Conservation (phyloP, 1,140 invertebrate genomes). For the Drosophila ambigua region DNA sequence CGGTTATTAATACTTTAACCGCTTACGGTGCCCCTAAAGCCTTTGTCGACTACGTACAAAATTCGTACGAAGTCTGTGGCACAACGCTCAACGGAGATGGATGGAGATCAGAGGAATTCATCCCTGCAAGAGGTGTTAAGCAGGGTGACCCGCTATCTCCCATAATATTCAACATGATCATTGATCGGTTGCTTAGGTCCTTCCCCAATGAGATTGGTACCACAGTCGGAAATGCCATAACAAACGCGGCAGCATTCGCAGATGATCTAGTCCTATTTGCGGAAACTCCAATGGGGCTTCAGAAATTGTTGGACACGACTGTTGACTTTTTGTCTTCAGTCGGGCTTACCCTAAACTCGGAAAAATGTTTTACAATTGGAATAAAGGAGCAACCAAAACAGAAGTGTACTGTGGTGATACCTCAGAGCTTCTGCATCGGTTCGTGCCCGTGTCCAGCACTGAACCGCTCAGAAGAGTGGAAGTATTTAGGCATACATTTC, state of each 20-base stretch:
- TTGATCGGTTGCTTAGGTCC: conserved; percentile 22
- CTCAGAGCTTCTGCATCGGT: too few relatives aligned
- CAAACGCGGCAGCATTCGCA: conserved; percentile 21
- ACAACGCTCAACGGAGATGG: conserved; percentile 12
- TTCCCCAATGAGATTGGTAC: conserved; percentile 10
- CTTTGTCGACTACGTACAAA: conserved; percentile 26
- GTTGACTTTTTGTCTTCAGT: too few relatives aligned
- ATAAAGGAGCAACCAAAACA: too few relatives aligned
- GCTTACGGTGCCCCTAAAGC: conserved; percentile 16
- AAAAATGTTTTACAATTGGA: too few relatives aligned
- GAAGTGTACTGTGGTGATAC: too few relatives aligned
- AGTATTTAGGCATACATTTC: conserved; percentile 4
- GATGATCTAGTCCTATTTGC: conserved; percentile 13
- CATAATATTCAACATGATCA: conserved; percentile 29
- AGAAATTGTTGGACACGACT: background rate
- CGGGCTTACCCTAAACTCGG: too few relatives aligned
- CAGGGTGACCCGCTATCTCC: conserved; percentile 27
- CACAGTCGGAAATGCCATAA: conserved; percentile 19
- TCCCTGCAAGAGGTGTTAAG: conserved; percentile 22
- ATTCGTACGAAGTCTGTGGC: conserved; percentile 7
- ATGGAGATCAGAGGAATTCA: conserved; percentile 15
- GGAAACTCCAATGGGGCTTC: conserved; percentile 12
- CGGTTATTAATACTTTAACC: conserved; percentile 5
- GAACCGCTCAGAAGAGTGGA: conserved; percentile 14
- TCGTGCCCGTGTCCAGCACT: background rate